Evolutionary conservation across 92 coral and sea anemone genomes (phyloP).

Genomic region (Nematostella vectensis): DNA sequence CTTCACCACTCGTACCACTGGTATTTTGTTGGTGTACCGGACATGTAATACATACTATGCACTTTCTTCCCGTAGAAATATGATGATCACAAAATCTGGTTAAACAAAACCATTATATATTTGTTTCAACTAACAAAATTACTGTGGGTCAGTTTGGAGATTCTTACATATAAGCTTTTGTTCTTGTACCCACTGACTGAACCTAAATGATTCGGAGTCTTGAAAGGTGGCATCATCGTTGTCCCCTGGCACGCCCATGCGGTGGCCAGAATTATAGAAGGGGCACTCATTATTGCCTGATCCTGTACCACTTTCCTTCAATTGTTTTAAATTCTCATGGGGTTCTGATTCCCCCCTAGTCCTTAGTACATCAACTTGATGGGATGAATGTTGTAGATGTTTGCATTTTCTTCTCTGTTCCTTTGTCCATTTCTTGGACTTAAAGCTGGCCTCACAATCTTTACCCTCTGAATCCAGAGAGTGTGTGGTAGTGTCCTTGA

Average conservation of each 20-base stretch:
- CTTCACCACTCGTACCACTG: no score
- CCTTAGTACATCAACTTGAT: background rate
- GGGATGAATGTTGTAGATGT: constrained; percentile 1
- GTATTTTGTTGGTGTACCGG: no score
- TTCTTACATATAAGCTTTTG: constrained; percentile 19
- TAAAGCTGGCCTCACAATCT: constrained; percentile 17
- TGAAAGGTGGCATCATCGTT: constrained; percentile 2
- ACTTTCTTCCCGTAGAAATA: no score
- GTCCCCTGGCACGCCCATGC: no score
- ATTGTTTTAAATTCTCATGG: background rate
- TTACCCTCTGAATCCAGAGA: background rate
- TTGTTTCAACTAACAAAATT: no score
- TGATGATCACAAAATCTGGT: no score
- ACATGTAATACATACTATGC: no score
- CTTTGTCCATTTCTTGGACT: constrained; percentile 23
- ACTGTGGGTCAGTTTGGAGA: no score
- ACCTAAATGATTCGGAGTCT: constrained; percentile 22
- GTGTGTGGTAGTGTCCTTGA: background rate
- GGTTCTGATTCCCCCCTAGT: background rate
- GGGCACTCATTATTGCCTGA: no score
- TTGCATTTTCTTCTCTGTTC: constrained; percentile 20
- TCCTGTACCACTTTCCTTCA: background rate
- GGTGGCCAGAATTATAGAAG: no score
- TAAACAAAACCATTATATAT: no score
- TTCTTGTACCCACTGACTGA: constrained; percentile 21